phyloP scores from a whole-genome alignment of 2,888 invertebrate genomes.

The Asteroscopus sphinx region DNA sequence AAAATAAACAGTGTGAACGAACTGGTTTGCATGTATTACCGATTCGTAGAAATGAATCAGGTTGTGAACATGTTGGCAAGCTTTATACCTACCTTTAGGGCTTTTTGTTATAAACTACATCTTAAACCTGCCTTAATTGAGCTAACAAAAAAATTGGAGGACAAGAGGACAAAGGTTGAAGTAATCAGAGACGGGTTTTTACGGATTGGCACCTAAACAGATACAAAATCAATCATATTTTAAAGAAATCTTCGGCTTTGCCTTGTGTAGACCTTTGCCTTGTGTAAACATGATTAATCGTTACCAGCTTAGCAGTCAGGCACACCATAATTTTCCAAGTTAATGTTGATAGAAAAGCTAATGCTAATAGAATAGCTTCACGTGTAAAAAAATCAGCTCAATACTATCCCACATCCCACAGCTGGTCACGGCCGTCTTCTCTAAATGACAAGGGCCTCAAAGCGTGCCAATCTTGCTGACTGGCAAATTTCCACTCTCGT shows the following conservation, averaged over 20 bases:
- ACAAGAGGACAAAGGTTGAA: not conserved
- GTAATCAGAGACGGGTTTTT: not conserved
- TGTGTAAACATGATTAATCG: too few relatives aligned
- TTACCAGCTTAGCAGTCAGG: too few relatives aligned
- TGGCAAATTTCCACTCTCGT: too few relatives aligned
- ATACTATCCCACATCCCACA: too few relatives aligned
- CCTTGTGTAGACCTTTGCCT: too few relatives aligned
- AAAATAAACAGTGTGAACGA: constrained; percentile 10
- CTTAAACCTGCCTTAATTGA: not conserved
- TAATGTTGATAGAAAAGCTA: too few relatives aligned
- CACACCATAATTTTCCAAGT: too few relatives aligned
- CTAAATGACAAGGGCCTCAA: too few relatives aligned
- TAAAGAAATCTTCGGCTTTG: not conserved
- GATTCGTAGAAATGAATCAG: constrained; percentile 31
- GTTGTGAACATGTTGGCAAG: constrained; percentile 9
- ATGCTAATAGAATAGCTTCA: too few relatives aligned
- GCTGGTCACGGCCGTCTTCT: too few relatives aligned
- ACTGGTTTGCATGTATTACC: constrained; percentile 25
- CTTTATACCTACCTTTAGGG: not conserved
- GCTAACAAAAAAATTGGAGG: not conserved
- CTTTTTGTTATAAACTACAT: constrained; percentile 9
- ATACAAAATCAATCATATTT: not conserved
- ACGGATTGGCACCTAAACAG: not conserved
- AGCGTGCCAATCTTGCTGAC: too few relatives aligned
- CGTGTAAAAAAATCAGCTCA: too few relatives aligned